These are phyloP conservation scores for Lycaon pictus DNA, from an alignment of 2,113 vertebrate species.

Conservation along the genomic window DNA sequence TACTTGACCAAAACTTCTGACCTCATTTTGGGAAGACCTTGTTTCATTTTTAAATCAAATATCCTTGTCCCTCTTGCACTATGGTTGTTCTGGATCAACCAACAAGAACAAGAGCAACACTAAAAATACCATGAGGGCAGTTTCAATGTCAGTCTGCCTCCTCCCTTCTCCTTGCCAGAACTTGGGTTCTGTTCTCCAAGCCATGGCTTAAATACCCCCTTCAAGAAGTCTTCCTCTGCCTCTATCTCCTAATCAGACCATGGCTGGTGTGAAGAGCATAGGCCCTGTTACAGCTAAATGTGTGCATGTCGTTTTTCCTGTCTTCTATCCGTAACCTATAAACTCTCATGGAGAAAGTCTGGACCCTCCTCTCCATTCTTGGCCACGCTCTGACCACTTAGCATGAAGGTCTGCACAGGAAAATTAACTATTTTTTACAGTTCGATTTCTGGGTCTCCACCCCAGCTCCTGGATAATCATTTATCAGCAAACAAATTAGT, in stretches of 20 bases:
- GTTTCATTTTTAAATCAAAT: constrained; percentile 13
- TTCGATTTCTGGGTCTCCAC: constrained; percentile 5
- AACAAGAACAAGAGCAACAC: not conserved
- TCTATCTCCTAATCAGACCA: not conserved
- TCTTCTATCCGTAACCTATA: not conserved
- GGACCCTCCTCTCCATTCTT: no score
- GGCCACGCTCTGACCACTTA: not conserved
- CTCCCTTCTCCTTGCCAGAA: not conserved
- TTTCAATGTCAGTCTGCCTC: not conserved
- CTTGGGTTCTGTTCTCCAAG: not conserved
- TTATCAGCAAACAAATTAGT: constrained; percentile 63
- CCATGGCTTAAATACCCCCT: not conserved
- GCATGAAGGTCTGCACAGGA: not conserved
- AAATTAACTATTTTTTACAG: not conserved
- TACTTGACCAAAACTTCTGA: not conserved
- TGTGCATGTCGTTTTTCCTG: not conserved
- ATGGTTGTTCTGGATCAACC: not conserved
- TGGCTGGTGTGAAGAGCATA: not conserved
- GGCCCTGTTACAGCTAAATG: not conserved
- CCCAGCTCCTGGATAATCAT: constrained; percentile 22
- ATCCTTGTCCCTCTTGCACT: not conserved
- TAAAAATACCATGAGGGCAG: not conserved
- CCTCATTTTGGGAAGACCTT: not conserved
- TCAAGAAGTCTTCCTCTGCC: not conserved
- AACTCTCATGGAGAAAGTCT: not conserved